Evolutionary conservation across 2,888 invertebrate genomes (phyloP), one percentile per base, ranked within the genome.

Genomic region (Petrolisthes manimaculis): DNA sequence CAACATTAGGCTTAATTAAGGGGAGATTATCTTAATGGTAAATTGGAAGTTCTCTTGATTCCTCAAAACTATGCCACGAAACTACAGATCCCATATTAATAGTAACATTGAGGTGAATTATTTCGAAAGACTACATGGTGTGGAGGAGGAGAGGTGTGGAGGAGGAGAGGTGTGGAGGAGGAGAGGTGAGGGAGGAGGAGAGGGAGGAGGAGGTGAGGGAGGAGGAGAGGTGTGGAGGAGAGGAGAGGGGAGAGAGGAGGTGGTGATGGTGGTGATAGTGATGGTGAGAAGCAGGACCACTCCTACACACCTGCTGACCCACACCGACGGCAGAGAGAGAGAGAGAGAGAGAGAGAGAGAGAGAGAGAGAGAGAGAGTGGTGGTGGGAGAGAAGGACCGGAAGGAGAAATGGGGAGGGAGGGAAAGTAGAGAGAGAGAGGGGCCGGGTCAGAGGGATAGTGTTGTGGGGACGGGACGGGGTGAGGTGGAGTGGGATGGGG

Each of bases 381-480:
- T 61, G 67, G 67, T 24, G 67, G 37, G 82, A 61, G 82, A 82
- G 61, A 82, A 55, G 56, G 82, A 82, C 67, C 37, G 82, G 69
- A 56, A 82, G 69, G 61, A 61, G 37, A 61, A 71, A 51, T 53
- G 74, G n/a, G 53, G 53, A 53, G 14, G 71, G 14, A 71, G 18
- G 21, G 8, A 56, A n/a, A 61, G 4, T 5, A 81, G 24, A 61
- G 53, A 12, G 4, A 69, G 82, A 54, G 67, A 37, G 67, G 8
- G 5, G 5, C 0, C 0, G 4, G 24, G 24, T 21, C 53, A 56
- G 80, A 55, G 21, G 4, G 80, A 14, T 37, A 37, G 78, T 21
- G 5, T 51, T 24, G n/a, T n/a, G n/a, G n/a, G n/a, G n/a, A n/a
- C n/a, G n/a, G n/a, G n/a, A n/a, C n/a, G n/a, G n/a, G n/a, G n/a